Percentiles rank a stretch among this genome's conserved stretches.
These are phyloP conservation scores for Rhagonycha lutea DNA, from an alignment of 2,888 invertebrate genomes.

Conservation along the genomic window DNA sequence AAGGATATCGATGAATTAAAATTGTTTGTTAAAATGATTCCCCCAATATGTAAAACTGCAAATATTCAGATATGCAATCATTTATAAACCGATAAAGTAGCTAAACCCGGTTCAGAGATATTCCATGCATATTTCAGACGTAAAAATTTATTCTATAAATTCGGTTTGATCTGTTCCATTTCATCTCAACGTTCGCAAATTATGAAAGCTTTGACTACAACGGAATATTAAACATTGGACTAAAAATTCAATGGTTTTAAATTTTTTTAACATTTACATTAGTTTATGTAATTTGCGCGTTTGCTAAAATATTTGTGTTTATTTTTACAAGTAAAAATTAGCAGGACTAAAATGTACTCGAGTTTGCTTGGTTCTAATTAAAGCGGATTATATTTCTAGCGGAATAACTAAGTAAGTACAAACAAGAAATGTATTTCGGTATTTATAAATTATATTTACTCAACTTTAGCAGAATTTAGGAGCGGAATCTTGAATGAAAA, in stretches of 20 bases:
- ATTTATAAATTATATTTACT: constrained; percentile 6
- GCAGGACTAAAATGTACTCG: neutral
- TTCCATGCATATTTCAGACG: constrained; percentile 8
- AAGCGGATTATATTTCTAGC: constrained; percentile 6
- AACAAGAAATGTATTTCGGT: constrained; percentile 7
- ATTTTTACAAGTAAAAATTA: constrained; percentile 3
- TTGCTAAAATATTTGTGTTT: neutral
- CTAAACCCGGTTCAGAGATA: constrained; percentile 8
- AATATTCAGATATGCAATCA: constrained; percentile 16
- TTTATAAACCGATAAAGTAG: constrained; percentile 14
- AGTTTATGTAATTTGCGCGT: neutral
- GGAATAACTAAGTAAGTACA: constrained; percentile 5
- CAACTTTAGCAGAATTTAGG: neutral
- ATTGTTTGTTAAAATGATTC: neutral
- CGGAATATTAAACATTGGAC: constrained; percentile 11
- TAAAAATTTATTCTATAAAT: constrained; percentile 20
- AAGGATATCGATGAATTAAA: neutral
- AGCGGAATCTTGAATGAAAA: neutral
- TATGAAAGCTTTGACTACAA: constrained; percentile 11
- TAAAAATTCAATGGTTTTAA: neutral
- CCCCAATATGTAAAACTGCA: neutral
- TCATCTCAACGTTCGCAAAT: constrained; percentile 8
- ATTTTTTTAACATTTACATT: neutral
- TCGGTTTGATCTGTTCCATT: constrained; percentile 16
- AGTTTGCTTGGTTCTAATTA: constrained; percentile 7